Evolutionary conservation across 2,797 vertebrate species (phyloP).

Genomic region (Mus spretus): DNA sequence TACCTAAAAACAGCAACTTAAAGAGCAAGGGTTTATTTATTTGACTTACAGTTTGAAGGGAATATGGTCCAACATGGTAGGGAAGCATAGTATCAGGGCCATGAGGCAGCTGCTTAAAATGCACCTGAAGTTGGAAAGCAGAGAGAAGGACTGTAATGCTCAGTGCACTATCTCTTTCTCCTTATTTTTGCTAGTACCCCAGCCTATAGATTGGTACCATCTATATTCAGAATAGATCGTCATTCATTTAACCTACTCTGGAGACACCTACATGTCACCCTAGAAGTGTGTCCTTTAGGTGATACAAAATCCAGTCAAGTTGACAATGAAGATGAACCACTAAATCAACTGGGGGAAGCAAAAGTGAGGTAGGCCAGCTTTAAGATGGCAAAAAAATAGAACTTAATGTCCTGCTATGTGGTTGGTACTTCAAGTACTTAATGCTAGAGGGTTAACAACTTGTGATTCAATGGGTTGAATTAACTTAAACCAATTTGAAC

Average conservation of each 20-base stretch:
- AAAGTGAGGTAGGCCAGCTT: not conserved
- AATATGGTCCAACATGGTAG: too few relatives aligned
- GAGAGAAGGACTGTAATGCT: not conserved
- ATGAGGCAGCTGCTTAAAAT: too few relatives aligned
- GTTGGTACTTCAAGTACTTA: not conserved
- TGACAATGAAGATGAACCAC: not conserved
- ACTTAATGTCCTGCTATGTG: not conserved
- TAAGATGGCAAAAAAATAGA: not conserved
- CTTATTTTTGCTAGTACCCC: not conserved
- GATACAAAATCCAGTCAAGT: not conserved
- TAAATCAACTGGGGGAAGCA: not conserved
- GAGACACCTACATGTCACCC: not conserved
- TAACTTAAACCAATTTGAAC: slow-evolving; percentile 67
- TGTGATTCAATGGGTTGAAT: slow-evolving; percentile 8
- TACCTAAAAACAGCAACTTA: not conserved
- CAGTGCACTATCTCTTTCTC: not conserved
- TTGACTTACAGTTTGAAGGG: not conserved
- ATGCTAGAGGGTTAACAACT: not conserved
- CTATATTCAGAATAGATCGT: too few relatives aligned
- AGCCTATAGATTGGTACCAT: not conserved
- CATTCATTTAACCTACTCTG: not conserved
- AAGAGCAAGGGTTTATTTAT: not conserved
- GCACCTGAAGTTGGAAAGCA: not conserved
- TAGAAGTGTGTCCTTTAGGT: not conserved
- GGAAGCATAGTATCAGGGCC: too few relatives aligned